These are phyloP conservation scores for Melolontha melolontha DNA, from an alignment of 2,888 invertebrate species.

Conservation along the genomic window DNA sequence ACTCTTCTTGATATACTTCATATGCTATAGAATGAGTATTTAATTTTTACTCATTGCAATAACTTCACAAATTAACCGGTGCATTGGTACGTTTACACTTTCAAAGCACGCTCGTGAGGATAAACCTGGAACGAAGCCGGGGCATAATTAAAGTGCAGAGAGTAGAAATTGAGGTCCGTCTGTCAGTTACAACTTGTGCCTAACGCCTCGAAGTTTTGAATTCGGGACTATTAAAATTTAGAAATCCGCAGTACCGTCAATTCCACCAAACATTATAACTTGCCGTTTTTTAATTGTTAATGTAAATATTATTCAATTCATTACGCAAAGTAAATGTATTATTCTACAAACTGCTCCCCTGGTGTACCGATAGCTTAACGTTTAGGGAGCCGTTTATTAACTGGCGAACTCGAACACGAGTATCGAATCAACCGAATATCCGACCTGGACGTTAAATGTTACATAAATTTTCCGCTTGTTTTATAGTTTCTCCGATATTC, in stretches of 20 bases:
- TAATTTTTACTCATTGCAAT: too few species aligned
- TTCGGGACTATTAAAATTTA: slow-evolving; percentile 24
- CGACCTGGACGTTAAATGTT: slow-evolving; percentile 25
- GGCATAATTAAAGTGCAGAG: slow-evolving; percentile 19
- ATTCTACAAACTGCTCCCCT: slow-evolving; percentile 57
- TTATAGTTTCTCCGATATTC: too few species aligned
- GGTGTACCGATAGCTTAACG: slow-evolving; percentile 58
- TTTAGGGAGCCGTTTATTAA: slow-evolving; percentile 60
- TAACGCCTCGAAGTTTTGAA: too few species aligned
- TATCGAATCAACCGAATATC: slow-evolving; percentile 54
- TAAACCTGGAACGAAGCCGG: background rate
- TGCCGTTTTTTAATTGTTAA: slow-evolving; percentile 58
- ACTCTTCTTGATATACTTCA: too few species aligned
- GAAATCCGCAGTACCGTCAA: slow-evolving; percentile 14
- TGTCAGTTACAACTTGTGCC: too few species aligned
- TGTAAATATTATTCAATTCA: slow-evolving; percentile 61
- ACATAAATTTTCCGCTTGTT: background rate
- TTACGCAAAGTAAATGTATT: slow-evolving; percentile 58
- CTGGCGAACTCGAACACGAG: slow-evolving; percentile 51
- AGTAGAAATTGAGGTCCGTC: background rate
- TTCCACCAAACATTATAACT: slow-evolving; percentile 37
- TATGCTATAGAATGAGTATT: too few species aligned
- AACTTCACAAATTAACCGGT: too few species aligned
- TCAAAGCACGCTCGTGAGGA: too few species aligned
- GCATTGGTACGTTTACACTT: too few species aligned